phyloP scores from a whole-genome alignment of 2,113 vertebrate species.

The Oxyruncus cristatus region DNA sequence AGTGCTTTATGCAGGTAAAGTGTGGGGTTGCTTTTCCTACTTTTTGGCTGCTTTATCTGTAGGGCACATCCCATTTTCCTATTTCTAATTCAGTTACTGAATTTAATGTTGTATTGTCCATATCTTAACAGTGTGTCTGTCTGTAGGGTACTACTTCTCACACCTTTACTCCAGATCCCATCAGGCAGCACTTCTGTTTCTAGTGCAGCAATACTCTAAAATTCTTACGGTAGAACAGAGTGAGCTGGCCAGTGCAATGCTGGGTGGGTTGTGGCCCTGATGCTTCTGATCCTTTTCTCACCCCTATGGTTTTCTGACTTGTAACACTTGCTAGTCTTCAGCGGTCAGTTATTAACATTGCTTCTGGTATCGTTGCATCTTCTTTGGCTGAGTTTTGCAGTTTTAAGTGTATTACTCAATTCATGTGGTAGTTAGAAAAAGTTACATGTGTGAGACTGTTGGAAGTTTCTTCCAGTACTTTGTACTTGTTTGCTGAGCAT shows the following conservation, averaged over 20 bases:
- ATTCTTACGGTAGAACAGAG: neutral
- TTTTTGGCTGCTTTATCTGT: slow-evolving; percentile 49
- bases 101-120: neutral
- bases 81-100: slow-evolving; percentile 7
- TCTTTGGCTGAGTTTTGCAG: neutral
- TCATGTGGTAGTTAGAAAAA: neutral
- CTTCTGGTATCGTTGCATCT: neutral
- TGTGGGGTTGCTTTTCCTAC: slow-evolving; percentile 64
- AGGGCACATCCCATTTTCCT: slow-evolving; percentile 37
- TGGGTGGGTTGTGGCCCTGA: neutral
- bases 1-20: slow-evolving; percentile 67
- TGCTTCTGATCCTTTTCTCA: neutral
- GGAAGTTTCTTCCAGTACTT: neutral
- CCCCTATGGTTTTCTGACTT: neutral
- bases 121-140: slow-evolving; percentile 28
- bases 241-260: neutral
- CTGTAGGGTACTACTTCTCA: slow-evolving; percentile 2
- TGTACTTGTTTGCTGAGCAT: neutral
- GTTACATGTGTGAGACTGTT: neutral
- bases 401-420: neutral
- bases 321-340: neutral
- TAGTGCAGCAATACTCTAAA: neutral
- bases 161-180: neutral
- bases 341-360: slow-evolving; percentile 3
- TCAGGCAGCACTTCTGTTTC: neutral